These are phyloP conservation scores for Therioaphis trifolii DNA, from an alignment of 2,888 invertebrate species.

Conservation along the genomic window DNA sequence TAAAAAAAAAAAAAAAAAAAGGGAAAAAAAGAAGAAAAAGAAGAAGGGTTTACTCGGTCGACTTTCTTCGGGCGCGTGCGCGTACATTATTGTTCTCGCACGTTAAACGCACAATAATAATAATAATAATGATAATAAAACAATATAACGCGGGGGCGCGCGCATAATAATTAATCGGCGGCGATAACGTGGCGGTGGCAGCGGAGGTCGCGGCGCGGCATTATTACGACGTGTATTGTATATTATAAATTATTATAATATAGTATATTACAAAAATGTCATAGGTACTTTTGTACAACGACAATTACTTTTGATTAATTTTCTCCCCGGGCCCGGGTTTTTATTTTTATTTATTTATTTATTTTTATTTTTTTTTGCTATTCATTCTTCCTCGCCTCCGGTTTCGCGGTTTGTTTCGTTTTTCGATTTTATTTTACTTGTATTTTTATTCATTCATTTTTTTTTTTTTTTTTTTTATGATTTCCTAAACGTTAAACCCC, in stretches of 20 bases:
- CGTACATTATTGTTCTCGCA: slow-evolving; percentile 10
- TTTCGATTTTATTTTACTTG: no score
- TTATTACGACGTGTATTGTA: no score
- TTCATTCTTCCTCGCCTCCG: no score
- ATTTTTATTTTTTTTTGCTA: slow-evolving; percentile 12
- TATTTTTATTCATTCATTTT: no score
- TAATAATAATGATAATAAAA: not conserved
- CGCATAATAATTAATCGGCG: slow-evolving; percentile 21
- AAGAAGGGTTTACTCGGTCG: not conserved
- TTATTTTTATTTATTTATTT: not conserved
- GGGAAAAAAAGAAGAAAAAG: no score
- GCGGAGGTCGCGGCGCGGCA: no score
- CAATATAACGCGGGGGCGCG: slow-evolving; percentile 8
- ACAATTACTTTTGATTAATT: slow-evolving; percentile 42
- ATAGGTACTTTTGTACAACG: not conserved
- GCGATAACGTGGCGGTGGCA: not conserved
- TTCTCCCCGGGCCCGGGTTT: not conserved
- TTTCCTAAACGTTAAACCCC: no score
- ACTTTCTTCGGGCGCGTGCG: not conserved
- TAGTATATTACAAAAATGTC: slow-evolving; percentile 14
- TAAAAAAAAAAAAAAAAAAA: no score
- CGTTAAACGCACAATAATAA: not conserved
- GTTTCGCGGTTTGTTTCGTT: no score
- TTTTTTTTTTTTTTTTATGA: no score
- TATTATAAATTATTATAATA: no score